Evolutionary conservation across 2,888 invertebrate species (phyloP).

Genomic region (Diaperis boleti): DNA sequence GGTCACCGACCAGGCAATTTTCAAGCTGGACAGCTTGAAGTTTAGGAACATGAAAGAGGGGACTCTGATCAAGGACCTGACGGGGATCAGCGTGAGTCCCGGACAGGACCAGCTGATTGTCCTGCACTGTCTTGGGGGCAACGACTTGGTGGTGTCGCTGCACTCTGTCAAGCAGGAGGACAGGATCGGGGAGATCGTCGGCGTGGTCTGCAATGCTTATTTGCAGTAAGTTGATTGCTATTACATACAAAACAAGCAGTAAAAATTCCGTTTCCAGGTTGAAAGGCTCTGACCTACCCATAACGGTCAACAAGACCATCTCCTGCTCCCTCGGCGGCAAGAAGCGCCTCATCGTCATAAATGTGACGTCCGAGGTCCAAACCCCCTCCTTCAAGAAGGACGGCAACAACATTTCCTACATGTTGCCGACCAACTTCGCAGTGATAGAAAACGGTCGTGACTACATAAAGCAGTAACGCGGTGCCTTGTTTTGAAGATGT

Average conservation of each 20-base stretch:
- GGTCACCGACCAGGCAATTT: conserved; percentile 86
- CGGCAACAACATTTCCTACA: conserved; percentile 68
- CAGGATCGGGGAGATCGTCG: conserved; percentile 88
- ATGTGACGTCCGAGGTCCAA: conserved; percentile 69
- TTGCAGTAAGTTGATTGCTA: conserved; percentile 83
- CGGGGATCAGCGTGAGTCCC: conserved; percentile 87
- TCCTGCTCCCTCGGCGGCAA: conserved; percentile 90
- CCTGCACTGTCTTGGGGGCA: conserved; percentile 87
- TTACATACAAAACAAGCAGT: too few relatives aligned
- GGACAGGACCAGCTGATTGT: conserved; percentile 89
- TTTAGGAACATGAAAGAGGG: conserved; percentile 91
- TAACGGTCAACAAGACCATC: conserved; percentile 80
- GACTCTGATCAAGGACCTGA: conserved; percentile 68
- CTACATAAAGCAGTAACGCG: conserved; percentile 55
- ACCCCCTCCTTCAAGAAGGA: conserved; percentile 70
- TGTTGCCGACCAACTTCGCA: conserved; percentile 68
- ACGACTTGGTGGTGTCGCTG: conserved; percentile 90
- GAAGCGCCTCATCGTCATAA: conserved; percentile 71
- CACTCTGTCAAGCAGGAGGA: conserved; percentile 71
- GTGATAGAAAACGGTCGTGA: conserved; percentile 66
- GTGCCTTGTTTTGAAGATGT: conserved; percentile 32
- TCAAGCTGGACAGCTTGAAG: conserved; percentile 87
- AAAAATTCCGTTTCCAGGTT: conserved; percentile 71
- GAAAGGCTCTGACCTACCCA: conserved; percentile 77
- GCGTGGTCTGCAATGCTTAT: conserved; percentile 82